A percentile compares a stretch with the other conserved stretches of the same genome.
These are phyloP conservation scores for Zoanthus solanderi DNA, from an alignment of 92 coral and sea anemone genomes.

Conservation along the genomic window DNA sequence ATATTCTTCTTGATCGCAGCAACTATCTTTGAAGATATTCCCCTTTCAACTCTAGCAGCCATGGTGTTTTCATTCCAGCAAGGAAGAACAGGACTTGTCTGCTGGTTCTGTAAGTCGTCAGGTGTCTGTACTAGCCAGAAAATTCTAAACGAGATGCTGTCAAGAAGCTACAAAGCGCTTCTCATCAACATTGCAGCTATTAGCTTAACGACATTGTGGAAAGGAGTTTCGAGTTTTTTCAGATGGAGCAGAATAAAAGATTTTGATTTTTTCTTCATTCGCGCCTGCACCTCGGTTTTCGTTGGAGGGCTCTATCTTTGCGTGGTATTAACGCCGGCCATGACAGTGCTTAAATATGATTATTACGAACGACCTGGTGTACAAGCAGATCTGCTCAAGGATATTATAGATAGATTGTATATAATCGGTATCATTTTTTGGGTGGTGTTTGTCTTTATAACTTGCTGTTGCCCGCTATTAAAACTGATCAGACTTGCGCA, in stretches of 20 bases:
- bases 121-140: constrained; percentile 72
- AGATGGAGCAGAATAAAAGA: constrained; percentile 85
- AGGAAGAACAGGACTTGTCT: constrained; percentile 82
- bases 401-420: constrained; percentile 81
- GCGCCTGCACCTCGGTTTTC: constrained; percentile 91
- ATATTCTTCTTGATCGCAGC: constrained; percentile 80
- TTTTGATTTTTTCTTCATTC: constrained; percentile 80
- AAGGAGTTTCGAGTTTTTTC: constrained; percentile 94
- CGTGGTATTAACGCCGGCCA: constrained; percentile 92
- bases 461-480: constrained; percentile 92
- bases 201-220: constrained; percentile 92
- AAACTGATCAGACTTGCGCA: constrained; percentile 84
- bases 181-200: constrained; percentile 83
- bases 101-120: constrained; percentile 83
- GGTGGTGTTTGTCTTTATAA: constrained; percentile 80
- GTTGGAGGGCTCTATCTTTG: constrained; percentile 82
- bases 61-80: constrained; percentile 85
- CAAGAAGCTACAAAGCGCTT: constrained; percentile 67
- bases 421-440: constrained; percentile 89
- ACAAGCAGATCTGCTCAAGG: constrained; percentile 68
- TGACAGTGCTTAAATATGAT: constrained; percentile 85
- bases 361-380: constrained; percentile 81
- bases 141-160: constrained; percentile 63
- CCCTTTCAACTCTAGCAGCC: constrained; percentile 89
- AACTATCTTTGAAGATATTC: constrained; percentile 89